Evolutionary conservation across 2,888 invertebrate genomes (phyloP).

Genomic region (Beris morrisii): DNA sequence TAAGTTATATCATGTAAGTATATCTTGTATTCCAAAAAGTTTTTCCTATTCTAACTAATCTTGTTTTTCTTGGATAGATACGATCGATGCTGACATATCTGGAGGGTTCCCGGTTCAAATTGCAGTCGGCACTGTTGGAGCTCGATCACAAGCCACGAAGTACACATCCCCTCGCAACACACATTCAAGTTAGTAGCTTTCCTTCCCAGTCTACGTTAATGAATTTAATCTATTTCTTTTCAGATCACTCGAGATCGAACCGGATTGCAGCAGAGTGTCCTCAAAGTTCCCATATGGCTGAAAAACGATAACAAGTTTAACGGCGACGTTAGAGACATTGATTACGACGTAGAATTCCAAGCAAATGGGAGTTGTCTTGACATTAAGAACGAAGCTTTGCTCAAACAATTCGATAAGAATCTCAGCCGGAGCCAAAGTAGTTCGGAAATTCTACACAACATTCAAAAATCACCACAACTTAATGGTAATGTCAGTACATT

Average conservation of each 20-base stretch:
- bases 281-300: constrained; percentile 68
- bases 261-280: constrained; percentile 81
- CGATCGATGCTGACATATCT: constrained; percentile 89
- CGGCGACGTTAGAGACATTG: constrained; percentile 39
- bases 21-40: no score
- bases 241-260: constrained; percentile 82
- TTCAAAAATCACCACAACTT: constrained; percentile 16
- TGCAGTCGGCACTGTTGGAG: constrained; percentile 79
- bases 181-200: constrained; percentile 65
- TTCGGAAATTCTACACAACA: constrained; percentile 46
- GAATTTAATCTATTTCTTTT: constrained; percentile 3
- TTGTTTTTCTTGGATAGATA: constrained; percentile 69
- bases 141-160: constrained; percentile 76
- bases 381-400: constrained; percentile 46
- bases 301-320: constrained; percentile 52
- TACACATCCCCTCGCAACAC: constrained; percentile 80
- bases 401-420: constrained; percentile 42
- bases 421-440: constrained; percentile 51
- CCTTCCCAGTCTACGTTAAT: no score
- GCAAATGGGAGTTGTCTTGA: constrained; percentile 48
- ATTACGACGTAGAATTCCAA: constrained; percentile 40
- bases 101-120: constrained; percentile 87
- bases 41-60: background rate
- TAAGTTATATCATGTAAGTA: constrained; percentile 85
- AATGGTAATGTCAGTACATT: constrained; percentile 34